Evolutionary conservation across 1,140 invertebrate genomes (phyloP), one percentile per base, ranked within the genome.

Genomic region (Drosophila orosa): DNA sequence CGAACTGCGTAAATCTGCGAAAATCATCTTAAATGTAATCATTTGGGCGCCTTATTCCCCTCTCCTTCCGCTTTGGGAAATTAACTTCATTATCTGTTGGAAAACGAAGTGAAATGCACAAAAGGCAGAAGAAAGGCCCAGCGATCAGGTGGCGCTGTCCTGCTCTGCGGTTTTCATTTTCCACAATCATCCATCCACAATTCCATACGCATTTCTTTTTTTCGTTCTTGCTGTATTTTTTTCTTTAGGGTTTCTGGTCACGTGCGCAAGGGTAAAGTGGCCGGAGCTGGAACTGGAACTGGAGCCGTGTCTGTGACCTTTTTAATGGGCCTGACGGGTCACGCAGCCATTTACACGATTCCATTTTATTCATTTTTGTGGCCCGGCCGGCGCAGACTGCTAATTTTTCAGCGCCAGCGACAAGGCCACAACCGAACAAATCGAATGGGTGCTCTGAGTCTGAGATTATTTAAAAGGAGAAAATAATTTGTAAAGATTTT

Each of bases 271-370:
- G 76, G 69, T 76, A 78, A 86, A 86, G 72, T 80, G 79, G 60
- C 61, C 22, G 25, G 45, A 33, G 31, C 59, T 63, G 39, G 50
- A 35, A 17, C 50, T 40, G 78, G 22, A 48, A 29, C 45, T 48
- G 45, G 25, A 42, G 55, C 47, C 60, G 61, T 63, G 79, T 73
- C 80, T 83, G 83, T 68, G 84, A 87, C 83, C 83, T 82, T 80
- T 89, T 89, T 89, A 87, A 89, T 87, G 83, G 83, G 84, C 4
- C 61, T 66, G 60, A 35, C 67, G 63, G 67, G 62, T 89, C 83
- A 89, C 72, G 67, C 60, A 59, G 79, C 67, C 84, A 87, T 87
- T 87, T 87, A 89, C 84, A 87, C 76, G 72, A 81, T 74, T 74
- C 63, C 62, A 60, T 59, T 68, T 67, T 59, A 59, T 55, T 76